Conservation (phyloP, 2,113 vertebrate genomes). For the Astur gentilis region DNA sequence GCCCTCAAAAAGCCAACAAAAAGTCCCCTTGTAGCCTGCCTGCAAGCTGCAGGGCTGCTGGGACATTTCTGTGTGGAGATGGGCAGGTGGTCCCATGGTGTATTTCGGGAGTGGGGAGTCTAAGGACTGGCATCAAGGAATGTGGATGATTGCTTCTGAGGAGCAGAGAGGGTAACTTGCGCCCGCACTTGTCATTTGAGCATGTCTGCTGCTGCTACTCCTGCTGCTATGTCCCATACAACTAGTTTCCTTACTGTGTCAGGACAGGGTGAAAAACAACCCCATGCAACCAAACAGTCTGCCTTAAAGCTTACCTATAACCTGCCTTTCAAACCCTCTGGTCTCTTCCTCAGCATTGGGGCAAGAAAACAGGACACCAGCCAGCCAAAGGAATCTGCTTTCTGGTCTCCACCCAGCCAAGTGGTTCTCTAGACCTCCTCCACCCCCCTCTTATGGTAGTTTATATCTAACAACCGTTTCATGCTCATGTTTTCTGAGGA, state of each 20-base stretch:
- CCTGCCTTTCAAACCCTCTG: conserved; percentile 70
- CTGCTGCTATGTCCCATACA: conserved; percentile 84
- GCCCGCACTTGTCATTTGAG: conserved; percentile 71
- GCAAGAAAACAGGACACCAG: conserved; percentile 59
- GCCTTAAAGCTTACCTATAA: conserved; percentile 84
- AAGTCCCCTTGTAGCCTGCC: background rate
- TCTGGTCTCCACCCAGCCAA: background rate
- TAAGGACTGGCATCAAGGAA: conserved; percentile 39
- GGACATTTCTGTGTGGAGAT: background rate
- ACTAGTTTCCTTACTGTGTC: conserved; percentile 71
- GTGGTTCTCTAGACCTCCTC: background rate
- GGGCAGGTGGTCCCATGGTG: background rate
- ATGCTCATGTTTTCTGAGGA: background rate
- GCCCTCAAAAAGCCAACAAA: background rate
- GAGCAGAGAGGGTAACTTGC: conserved; percentile 40
- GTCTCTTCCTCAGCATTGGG: conserved; percentile 51
- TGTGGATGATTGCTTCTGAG: conserved; percentile 44
- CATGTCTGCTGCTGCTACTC: conserved; percentile 86
- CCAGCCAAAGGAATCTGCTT: conserved; percentile 50
- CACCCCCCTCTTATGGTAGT: fast-evolving
- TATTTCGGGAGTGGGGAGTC: background rate
- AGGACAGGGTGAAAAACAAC: conserved; percentile 74
- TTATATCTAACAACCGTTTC: background rate
- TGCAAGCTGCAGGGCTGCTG: background rate
- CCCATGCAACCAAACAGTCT: conserved; percentile 80